Conservation (phyloP, 2,797 vertebrate species). For the Toxotes lorentzi region DNA sequence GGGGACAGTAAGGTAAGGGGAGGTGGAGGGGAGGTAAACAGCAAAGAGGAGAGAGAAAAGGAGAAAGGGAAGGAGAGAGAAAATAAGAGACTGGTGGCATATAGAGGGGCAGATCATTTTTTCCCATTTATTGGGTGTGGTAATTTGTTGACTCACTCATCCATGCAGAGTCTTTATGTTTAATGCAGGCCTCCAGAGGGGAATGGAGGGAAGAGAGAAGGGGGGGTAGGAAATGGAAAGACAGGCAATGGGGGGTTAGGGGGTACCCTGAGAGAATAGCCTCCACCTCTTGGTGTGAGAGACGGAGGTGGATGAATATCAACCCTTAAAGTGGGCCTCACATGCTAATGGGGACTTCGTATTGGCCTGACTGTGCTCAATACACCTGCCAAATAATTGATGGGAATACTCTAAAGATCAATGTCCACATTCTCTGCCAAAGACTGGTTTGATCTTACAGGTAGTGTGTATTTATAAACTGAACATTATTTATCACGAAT, state of each 20-base stretch:
- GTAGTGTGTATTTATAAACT: constrained; percentile 4
- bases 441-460: constrained; percentile 29
- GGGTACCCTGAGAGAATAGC: constrained; percentile 77
- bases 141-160: constrained; percentile 92
- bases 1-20: constrained; percentile 68
- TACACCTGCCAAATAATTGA: constrained; percentile 79
- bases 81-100: constrained; percentile 72
- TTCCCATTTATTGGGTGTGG: constrained; percentile 85
- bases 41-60: constrained; percentile 46
- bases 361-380: constrained; percentile 67
- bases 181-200: constrained; percentile 87
- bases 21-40: constrained; percentile 19
- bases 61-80: constrained; percentile 43
- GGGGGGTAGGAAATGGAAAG: constrained; percentile 61
- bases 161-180: constrained; percentile 90
- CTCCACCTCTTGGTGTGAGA: constrained; percentile 73
- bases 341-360: constrained; percentile 84
- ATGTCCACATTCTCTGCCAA: constrained; percentile 16
- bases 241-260: constrained; percentile 62
- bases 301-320: constrained; percentile 79
- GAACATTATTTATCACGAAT: neutral
- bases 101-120: constrained; percentile 80
- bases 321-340: constrained; percentile 82
- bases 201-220: constrained; percentile 32
- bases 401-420: constrained; percentile 20